Percentiles rank a stretch among this genome's conserved stretches.
Conservation (phyloP, 2,888 invertebrate genomes). For the Mycalesis mineus region DNA sequence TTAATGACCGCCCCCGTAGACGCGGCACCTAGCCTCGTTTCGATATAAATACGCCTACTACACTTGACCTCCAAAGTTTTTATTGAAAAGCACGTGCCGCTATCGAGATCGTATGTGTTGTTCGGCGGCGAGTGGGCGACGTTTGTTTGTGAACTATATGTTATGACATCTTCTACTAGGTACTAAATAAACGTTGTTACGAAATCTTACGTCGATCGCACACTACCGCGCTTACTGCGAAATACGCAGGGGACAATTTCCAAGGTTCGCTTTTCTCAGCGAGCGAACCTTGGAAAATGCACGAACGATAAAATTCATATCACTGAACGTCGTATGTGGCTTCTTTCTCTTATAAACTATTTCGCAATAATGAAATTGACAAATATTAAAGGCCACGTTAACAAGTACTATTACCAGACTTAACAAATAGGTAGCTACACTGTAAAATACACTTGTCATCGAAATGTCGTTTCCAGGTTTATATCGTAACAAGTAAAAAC, state of each 20-base stretch:
- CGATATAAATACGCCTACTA: constrained; percentile 78
- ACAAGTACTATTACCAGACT: too few relatives aligned
- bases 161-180: constrained; percentile 28
- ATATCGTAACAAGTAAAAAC: background rate
- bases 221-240: background rate
- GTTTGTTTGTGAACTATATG: constrained; percentile 23
- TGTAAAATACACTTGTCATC: too few relatives aligned
- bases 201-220: background rate
- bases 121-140: constrained; percentile 30
- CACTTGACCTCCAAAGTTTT: constrained; percentile 79
- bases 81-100: constrained; percentile 73
- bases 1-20: constrained; percentile 76
- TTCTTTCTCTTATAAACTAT: too few relatives aligned
- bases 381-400: too few relatives aligned
- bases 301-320: too few relatives aligned
- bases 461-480: background rate
- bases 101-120: constrained; percentile 61
- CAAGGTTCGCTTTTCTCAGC: too few relatives aligned
- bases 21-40: constrained; percentile 69
- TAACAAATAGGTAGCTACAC: too few relatives aligned
- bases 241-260: background rate
- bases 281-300: too few relatives aligned
- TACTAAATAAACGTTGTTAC: constrained; percentile 16
- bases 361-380: too few relatives aligned
- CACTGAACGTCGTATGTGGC: too few relatives aligned